Conservation (phyloP, 2,888 invertebrate genomes). For the Rhamnusium bicolor region DNA sequence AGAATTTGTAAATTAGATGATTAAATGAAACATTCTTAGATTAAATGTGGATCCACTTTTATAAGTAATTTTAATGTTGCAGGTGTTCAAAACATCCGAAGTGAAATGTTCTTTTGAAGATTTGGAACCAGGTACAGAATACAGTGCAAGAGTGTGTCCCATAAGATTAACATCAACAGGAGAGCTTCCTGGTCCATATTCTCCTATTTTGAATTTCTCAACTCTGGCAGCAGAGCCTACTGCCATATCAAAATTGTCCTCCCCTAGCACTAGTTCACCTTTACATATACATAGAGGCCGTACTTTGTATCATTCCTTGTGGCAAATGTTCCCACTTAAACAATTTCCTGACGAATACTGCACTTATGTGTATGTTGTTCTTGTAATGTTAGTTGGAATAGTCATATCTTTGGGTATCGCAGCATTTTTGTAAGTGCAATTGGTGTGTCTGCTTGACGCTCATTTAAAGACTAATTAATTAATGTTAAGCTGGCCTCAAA, state of each 20-base stretch:
- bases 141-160: slow-evolving; percentile 85
- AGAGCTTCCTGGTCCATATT: slow-evolving; percentile 81
- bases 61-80: slow-evolving; percentile 48
- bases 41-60: no score
- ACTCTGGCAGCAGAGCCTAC: slow-evolving; percentile 69
- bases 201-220: slow-evolving; percentile 77
- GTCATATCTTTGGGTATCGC: slow-evolving; percentile 62
- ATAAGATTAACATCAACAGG: slow-evolving; percentile 78
- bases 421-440: slow-evolving; percentile 57
- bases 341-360: slow-evolving; percentile 76
- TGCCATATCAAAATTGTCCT: slow-evolving; percentile 67
- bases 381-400: slow-evolving; percentile 63
- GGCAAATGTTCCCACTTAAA: slow-evolving; percentile 62
- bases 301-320: slow-evolving; percentile 50
- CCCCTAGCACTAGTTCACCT: slow-evolving; percentile 53
- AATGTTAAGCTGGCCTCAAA: slow-evolving; percentile 18
- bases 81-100: slow-evolving; percentile 81
- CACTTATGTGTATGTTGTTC: slow-evolving; percentile 71
- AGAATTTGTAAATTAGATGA: no score
- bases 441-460: slow-evolving; percentile 32
- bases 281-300: slow-evolving; percentile 51
- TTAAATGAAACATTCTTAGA: no score
- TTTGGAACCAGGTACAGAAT: slow-evolving; percentile 83
- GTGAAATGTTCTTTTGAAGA: slow-evolving; percentile 78
- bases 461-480: slow-evolving; percentile 29